Base-by-base conservation (phyloP, 92 coral and sea anemone species). In the Actinernus sp. region DNA sequence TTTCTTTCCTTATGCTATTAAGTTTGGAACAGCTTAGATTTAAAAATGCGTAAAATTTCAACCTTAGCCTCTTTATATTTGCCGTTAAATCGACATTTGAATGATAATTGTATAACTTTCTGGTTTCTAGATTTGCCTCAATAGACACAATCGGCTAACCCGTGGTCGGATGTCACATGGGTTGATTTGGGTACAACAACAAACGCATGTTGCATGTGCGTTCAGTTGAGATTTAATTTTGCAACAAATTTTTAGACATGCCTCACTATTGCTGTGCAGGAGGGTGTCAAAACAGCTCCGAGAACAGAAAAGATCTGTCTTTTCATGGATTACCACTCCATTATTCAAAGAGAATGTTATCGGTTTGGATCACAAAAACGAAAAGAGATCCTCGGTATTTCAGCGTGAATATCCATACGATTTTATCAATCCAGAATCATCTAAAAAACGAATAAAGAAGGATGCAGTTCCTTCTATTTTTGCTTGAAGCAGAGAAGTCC, bases 381-480 rank as follows among this genome's bases (percentile, higher is more conserved):
- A 45, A 31, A 26, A 65, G 87, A 30, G 31, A 71, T 71, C 80
- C 87, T 3, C 13, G 58, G 28, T 26, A 71, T 62, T 80, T 80
- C 45, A 52, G 45, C 34, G 64, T 63, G 12, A 78, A 47, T 52
- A 29, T 41, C 43, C 86, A 69, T 49, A 43, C 3, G 72, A 78
- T 46, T 78, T 67, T 45, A 39, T 76, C 24, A 64, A 76, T 45
- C 74, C 83, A 7, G 31, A 50, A 9, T 10, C 74, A 14, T 3
- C 21, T 41, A 76, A 76, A 52, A 33, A 55, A 9, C 62, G 74
- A 75, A 57, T 75, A n/a, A 76, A 65, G 45, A 58, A 39, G 6
- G 57, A 47, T 59, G 84, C 70, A 66, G 75, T 77, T 14, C 84
- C 84, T 18, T 76, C 55, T 21, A 45, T 46, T 24, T 75, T 63